Base-by-base conservation (phyloP, 1,140 invertebrate species). In the Thrips palmi region DNA sequence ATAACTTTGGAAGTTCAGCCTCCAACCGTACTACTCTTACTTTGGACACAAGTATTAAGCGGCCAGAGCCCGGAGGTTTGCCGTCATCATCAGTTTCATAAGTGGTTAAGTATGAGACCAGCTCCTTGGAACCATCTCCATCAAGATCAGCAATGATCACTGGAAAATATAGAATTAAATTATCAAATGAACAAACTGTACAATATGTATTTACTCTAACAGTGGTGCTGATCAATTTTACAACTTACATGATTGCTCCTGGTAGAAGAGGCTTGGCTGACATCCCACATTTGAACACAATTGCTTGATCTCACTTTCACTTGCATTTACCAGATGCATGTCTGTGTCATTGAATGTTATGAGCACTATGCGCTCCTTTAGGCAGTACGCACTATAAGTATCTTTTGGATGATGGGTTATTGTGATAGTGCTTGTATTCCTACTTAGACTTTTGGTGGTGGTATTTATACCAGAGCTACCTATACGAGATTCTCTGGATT, bases 351-450 rank as follows among this genome's bases (percentile, higher is more conserved):
- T 76, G 50, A 80, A 76, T 7, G 74, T 69, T 14, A 82, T 67
- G n/a, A 83, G 58, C 1, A 78, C 64, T n/a, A 81, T 70, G 24
- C 67, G 65, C 52, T 82, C 78, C 1, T 67, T 74, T 12, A 81
- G 58, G 34, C 58, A 59, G 49, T 65, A 8, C 7, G 12, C n/a
- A n/a, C n/a, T n/a, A n/a, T n/a, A n/a, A n/a, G n/a, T n/a, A n/a
- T n/a, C n/a, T n/a, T n/a, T n/a, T n/a, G n/a, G n/a, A n/a, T n/a
- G n/a, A n/a, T n/a, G n/a, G n/a, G n/a, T n/a, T n/a, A n/a, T n/a
- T n/a, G n/a, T n/a, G n/a, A n/a, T n/a, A n/a, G 14, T 14, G 14
- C 30, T 32, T 17, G 15, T 14, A 32, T 32, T 32, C n/a, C n/a
- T n/a, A n/a, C n/a, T n/a, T n/a, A n/a, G n/a, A n/a, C n/a, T n/a